Base-by-base conservation (phyloP, 2,797 vertebrate genomes). In the Halcyon chelicuti region DNA sequence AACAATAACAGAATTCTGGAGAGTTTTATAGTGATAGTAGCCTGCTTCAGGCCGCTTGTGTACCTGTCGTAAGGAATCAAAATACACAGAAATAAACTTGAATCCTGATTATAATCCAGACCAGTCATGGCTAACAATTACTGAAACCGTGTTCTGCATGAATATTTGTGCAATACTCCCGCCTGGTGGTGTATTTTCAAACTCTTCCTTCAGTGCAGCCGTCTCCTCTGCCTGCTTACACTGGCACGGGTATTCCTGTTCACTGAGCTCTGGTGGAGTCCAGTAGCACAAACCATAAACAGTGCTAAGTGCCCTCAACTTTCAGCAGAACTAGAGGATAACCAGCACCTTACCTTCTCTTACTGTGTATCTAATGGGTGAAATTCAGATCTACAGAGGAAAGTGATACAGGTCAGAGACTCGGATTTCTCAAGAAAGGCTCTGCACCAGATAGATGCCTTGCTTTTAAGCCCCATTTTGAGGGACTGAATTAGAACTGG, bases 151-250 rank as follows among this genome's bases (percentile, higher is more conserved):
- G 62, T 33, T 82, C 55, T 82, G 63, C 63, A n/a, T 54, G 37
- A 49, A 70, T 46, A 29, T 54, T 70, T 76, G 85, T 83, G 17
- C 62, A 65, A 81, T 66, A 63, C 82, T 81, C 76, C 96, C 79
- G 51, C 66, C 91, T 91, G 78, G 89, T 84, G 92, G 91, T 68
- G 20, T 6, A 37, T 42, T 46, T 51, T n/a, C 13, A 68, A 58
- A 35, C 58, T 88, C 58, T 39, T 74, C 44, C 79, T 80, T 8
- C 2, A 39, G 10, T 12, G 63, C 66, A 65, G 76, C 57, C 0
- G 4, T 5, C 62, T 55, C 71, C 74, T 65, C 26, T 60, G 37
- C 57, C 42, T 55, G 40, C 49, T 71, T 11, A 12, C 49, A 7
- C 39, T 23, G 28, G 18, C 49, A 28, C 1, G 1, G 12, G 12